phyloP scores from a whole-genome alignment of 2,113 vertebrate genomes.

The Elanus axillaris region DNA sequence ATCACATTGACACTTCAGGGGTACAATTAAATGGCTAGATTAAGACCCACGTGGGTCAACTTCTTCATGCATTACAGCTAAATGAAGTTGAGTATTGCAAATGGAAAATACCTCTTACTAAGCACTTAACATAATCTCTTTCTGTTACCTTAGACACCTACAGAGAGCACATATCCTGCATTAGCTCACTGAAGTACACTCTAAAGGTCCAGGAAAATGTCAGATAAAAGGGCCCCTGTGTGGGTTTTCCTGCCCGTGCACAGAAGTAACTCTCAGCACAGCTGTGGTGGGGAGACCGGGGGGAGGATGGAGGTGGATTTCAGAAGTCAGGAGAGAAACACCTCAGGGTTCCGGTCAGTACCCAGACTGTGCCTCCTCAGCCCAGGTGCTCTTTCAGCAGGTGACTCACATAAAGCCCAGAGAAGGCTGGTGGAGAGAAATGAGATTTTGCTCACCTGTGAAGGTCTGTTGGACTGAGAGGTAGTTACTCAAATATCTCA shows the following conservation, averaged over 20 bases:
- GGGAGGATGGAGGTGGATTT: background rate
- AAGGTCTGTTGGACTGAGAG: background rate
- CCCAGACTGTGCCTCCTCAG: background rate
- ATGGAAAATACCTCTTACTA: slow-evolving; percentile 41
- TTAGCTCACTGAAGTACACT: background rate
- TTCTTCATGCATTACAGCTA: slow-evolving; percentile 10
- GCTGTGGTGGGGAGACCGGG: background rate
- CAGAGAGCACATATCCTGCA: background rate
- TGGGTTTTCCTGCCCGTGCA: background rate
- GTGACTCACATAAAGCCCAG: background rate
- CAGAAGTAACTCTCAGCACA: background rate
- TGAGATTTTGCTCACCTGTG: background rate
- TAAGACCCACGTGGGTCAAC: slow-evolving; percentile 10
- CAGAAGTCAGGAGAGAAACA: background rate
- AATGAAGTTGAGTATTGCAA: slow-evolving; percentile 30
- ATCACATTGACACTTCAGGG: slow-evolving; percentile 20
- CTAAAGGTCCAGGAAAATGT: background rate
- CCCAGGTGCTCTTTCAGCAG: background rate
- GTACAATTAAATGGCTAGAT: slow-evolving; percentile 31
- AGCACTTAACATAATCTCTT: slow-evolving; percentile 46
- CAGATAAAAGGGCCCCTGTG: background rate
- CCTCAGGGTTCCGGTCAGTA: background rate
- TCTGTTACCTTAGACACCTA: background rate
- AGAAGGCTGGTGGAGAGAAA: background rate
- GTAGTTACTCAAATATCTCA: background rate